A percentile compares a stretch with the other conserved stretches of the same genome.
Conservation (phyloP, 1,140 invertebrate species). For the Drosophila punjabiensis region DNA sequence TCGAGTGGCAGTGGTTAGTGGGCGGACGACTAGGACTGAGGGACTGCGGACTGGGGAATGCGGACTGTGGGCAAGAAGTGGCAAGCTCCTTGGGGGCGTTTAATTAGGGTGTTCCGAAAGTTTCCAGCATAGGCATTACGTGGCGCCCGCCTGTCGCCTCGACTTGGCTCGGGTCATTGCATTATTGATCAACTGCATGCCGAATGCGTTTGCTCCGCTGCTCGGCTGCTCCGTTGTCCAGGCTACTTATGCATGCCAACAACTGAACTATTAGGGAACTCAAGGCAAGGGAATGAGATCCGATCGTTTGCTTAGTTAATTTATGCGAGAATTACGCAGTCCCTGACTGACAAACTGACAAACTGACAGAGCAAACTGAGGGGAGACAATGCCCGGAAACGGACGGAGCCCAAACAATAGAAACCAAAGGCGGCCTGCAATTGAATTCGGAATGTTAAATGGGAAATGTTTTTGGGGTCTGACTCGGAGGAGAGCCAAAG, state of each 20-base stretch:
- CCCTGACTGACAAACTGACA: slow-evolving; percentile 20
- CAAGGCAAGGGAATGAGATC: slow-evolving; percentile 6
- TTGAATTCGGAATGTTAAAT: slow-evolving; percentile 47
- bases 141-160: slow-evolving; percentile 56
- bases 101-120: slow-evolving; percentile 55
- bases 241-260: slow-evolving; percentile 57
- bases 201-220: slow-evolving; percentile 37
- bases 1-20: slow-evolving; percentile 1
- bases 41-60: neutral
- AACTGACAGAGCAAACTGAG: slow-evolving; percentile 2
- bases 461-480: slow-evolving; percentile 34
- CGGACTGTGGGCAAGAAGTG: neutral
- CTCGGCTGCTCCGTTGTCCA: slow-evolving; percentile 3
- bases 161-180: slow-evolving; percentile 58
- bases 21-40: neutral
- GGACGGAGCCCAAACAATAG: slow-evolving; percentile 61
- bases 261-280: neutral
- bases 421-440: slow-evolving; percentile 36
- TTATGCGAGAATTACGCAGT: slow-evolving; percentile 72
- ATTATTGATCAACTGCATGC: slow-evolving; percentile 77
- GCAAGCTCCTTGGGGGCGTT: slow-evolving; percentile 56
- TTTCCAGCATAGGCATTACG: slow-evolving; percentile 58
- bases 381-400: slow-evolving; percentile 65
- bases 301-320: slow-evolving; percentile 48
- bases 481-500: slow-evolving; percentile 15